Conservation (phyloP, 2,888 invertebrate genomes). For the Hetaerina titia region DNA sequence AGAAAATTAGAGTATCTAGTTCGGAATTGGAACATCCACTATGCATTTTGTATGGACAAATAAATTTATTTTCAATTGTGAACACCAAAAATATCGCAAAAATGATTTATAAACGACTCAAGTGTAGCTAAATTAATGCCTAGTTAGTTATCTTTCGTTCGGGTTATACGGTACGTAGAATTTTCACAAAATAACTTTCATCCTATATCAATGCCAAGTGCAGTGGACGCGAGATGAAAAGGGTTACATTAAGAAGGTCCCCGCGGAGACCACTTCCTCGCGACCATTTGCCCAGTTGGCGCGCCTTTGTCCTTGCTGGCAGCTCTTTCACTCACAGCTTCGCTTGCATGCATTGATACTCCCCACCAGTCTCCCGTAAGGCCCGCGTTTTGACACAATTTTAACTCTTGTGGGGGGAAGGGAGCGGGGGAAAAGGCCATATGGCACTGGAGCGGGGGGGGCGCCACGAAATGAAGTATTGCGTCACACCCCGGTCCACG, state of each 20-base stretch:
- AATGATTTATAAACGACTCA: too few relatives aligned
- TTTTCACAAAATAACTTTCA: too few relatives aligned
- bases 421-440: not conserved
- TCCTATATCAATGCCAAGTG: too few relatives aligned
- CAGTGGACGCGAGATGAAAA: not conserved
- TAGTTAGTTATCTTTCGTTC: too few relatives aligned
- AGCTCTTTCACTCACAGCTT: not conserved
- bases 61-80: too few relatives aligned
- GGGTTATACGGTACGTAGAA: too few relatives aligned
- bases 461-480: not conserved
- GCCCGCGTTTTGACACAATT: constrained; percentile 6
- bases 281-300: not conserved
- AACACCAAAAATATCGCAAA: too few relatives aligned
- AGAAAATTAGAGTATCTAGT: too few relatives aligned
- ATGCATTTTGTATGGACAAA: too few relatives aligned
- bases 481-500: not conserved
- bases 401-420: not conserved
- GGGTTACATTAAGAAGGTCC: not conserved
- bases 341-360: not conserved
- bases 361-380: not conserved
- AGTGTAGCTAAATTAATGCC: too few relatives aligned
- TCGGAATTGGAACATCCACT: too few relatives aligned
- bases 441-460: not conserved
- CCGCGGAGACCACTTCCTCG: not conserved
- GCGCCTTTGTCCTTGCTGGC: not conserved